These are phyloP conservation scores for Pegoplata infirma DNA, from an alignment of 2,888 invertebrate genomes.

Conservation along the genomic window DNA sequence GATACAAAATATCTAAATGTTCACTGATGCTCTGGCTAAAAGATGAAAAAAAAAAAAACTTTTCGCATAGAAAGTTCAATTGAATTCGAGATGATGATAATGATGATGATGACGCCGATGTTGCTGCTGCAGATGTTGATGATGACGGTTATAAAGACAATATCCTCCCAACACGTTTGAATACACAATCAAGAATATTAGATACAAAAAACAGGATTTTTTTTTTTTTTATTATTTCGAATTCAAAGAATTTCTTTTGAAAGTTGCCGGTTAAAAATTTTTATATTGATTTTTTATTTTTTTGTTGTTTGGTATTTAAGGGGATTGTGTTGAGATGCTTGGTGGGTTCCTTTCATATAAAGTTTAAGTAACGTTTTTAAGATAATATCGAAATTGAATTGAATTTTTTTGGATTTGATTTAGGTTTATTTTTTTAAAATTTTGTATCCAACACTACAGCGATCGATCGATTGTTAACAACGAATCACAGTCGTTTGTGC, in stretches of 20 bases:
- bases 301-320: not conserved
- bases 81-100: constrained; percentile 42
- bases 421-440: not conserved
- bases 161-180: constrained; percentile 57
- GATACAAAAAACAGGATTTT: constrained; percentile 56
- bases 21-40: constrained; percentile 43
- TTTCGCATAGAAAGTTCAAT: constrained; percentile 62
- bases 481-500: constrained; percentile 62
- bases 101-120: constrained; percentile 20
- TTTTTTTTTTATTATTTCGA: not conserved
- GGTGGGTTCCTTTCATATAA: not conserved
- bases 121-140: constrained; percentile 1
- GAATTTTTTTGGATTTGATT: not conserved
- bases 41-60: constrained; percentile 27
- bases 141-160: constrained; percentile 10
- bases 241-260: constrained; percentile 54
- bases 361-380: not conserved
- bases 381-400: not conserved
- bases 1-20: constrained; percentile 54
- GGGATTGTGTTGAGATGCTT: not conserved
- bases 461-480: constrained; percentile 44
- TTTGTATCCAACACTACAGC: constrained; percentile 9
- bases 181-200: constrained; percentile 53
- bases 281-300: not conserved
- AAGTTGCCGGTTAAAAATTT: constrained; percentile 40